Conservation (phyloP, 2,888 invertebrate genomes). For the Scaptomyza polygonia region DNA sequence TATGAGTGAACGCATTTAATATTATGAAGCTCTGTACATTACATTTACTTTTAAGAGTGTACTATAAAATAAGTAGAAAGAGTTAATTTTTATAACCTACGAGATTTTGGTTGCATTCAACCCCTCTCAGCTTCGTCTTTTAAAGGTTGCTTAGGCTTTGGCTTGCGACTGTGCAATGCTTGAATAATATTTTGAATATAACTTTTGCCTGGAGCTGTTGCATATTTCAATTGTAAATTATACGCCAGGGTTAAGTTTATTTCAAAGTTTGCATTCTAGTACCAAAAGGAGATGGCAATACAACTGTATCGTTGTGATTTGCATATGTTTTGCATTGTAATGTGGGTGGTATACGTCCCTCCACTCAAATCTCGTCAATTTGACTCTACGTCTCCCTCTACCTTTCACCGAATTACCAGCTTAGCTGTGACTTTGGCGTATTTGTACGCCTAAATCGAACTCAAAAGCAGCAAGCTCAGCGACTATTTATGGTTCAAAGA, state of each 20-base stretch:
- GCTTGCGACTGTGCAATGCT: slow-evolving; percentile 34
- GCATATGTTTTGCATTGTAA: slow-evolving; percentile 58
- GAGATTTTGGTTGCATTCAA: no score
- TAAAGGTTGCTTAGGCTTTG: slow-evolving; percentile 10
- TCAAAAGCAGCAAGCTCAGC: slow-evolving; percentile 22
- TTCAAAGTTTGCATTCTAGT: slow-evolving; percentile 19
- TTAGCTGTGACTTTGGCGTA: slow-evolving; percentile 31
- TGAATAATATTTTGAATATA: slow-evolving; percentile 42
- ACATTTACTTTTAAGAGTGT: no score
- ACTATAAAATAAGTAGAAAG: no score
- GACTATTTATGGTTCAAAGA: slow-evolving; percentile 59
- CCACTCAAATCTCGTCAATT: neutral
- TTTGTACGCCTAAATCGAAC: slow-evolving; percentile 10
- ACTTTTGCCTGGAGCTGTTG: slow-evolving; percentile 46
- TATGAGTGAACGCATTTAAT: neutral
- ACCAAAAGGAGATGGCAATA: slow-evolving; percentile 21
- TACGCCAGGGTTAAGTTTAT: slow-evolving; percentile 39
- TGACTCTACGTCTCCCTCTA: no score
- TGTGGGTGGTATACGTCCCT: slow-evolving; percentile 14
- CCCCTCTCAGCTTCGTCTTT: no score
- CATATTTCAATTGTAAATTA: slow-evolving; percentile 62
- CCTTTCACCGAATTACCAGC: neutral
- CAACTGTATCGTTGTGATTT: slow-evolving; percentile 49
- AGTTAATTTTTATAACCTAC: no score
- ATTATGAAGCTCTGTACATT: neutral